Percentiles rank a stretch among this genome's conserved stretches.
Conservation (phyloP, 2,797 vertebrate species). For the Babyrousa celebensis region DNA sequence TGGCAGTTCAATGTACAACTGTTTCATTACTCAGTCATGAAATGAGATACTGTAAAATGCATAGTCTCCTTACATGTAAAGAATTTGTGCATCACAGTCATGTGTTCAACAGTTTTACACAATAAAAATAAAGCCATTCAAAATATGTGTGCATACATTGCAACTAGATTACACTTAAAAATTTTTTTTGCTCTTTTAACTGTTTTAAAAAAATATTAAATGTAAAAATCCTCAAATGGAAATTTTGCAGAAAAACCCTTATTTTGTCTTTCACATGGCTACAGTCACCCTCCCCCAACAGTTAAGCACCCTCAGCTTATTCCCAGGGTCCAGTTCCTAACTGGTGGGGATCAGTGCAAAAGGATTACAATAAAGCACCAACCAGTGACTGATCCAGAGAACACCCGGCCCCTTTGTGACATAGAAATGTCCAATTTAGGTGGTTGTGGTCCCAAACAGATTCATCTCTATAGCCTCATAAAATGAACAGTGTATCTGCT, state of each 20-base stretch:
- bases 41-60: conserved; percentile 85
- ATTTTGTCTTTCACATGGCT: conserved; percentile 88
- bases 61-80: conserved; percentile 79
- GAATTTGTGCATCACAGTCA: conserved; percentile 80
- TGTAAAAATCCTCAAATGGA: conserved; percentile 88
- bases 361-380: conserved; percentile 68
- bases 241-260: conserved; percentile 87
- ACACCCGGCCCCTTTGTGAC: conserved; percentile 1
- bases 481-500: conserved; percentile 76
- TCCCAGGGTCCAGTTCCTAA: conserved; percentile 65
- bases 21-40: conserved; percentile 81
- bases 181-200: conserved; percentile 83
- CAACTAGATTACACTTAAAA: conserved; percentile 78
- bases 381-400: conserved; percentile 67
- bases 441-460: conserved; percentile 90
- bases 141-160: conserved; percentile 77
- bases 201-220: conserved; percentile 82
- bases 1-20: conserved; percentile 79
- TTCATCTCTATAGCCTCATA: conserved; percentile 78
- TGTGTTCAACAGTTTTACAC: conserved; percentile 80
- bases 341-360: conserved; percentile 75
- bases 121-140: conserved; percentile 86
- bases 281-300: conserved; percentile 82
- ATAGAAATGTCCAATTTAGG: conserved; percentile 81
- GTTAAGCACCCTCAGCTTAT: conserved; percentile 75